phyloP scores from a whole-genome alignment of 2,888 invertebrate species.

The Vanessa cardui region DNA sequence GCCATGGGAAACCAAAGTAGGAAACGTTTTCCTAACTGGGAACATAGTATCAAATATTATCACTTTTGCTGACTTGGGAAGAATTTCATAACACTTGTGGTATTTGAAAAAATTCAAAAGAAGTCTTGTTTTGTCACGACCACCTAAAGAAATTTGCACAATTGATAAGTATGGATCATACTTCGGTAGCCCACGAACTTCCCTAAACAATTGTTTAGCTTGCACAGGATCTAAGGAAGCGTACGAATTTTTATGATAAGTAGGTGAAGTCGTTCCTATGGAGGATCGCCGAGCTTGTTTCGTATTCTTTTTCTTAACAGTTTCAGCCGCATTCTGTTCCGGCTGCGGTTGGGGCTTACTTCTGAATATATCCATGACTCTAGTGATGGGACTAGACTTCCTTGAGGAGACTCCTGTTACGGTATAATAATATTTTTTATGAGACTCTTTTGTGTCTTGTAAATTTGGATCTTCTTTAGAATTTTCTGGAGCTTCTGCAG shows the following conservation, averaged over 20 bases:
- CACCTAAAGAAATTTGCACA: constrained; percentile 78
- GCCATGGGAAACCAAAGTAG: constrained; percentile 76
- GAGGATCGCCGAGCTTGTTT: constrained; percentile 72
- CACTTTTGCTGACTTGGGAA: constrained; percentile 78
- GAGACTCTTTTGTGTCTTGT: constrained; percentile 68
- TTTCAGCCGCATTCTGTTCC: constrained; percentile 58
- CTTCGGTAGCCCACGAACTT: constrained; percentile 76
- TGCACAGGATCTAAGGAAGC: constrained; percentile 75
- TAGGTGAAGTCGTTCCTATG: constrained; percentile 76
- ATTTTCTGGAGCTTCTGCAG: constrained; percentile 64
- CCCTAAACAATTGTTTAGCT: constrained; percentile 76
- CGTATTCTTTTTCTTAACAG: constrained; percentile 66
- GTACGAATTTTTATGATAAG: constrained; percentile 78
- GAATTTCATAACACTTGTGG: constrained; percentile 78
- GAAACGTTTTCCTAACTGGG: constrained; percentile 76
- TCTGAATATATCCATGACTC: constrained; percentile 78
- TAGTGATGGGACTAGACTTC: constrained; percentile 77
- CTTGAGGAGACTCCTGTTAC: constrained; percentile 77
- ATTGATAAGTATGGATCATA: constrained; percentile 79
- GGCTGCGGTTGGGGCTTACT: constrained; percentile 68
- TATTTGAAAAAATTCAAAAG: constrained; percentile 78
- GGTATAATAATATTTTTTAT: constrained; percentile 79
- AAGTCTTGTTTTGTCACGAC: constrained; percentile 75
- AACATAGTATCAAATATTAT: constrained; percentile 80
- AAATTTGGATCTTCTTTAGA: constrained; percentile 60